Base-by-base conservation (phyloP, 2,113 vertebrate species). In the Drymodes brunneopygia region DNA sequence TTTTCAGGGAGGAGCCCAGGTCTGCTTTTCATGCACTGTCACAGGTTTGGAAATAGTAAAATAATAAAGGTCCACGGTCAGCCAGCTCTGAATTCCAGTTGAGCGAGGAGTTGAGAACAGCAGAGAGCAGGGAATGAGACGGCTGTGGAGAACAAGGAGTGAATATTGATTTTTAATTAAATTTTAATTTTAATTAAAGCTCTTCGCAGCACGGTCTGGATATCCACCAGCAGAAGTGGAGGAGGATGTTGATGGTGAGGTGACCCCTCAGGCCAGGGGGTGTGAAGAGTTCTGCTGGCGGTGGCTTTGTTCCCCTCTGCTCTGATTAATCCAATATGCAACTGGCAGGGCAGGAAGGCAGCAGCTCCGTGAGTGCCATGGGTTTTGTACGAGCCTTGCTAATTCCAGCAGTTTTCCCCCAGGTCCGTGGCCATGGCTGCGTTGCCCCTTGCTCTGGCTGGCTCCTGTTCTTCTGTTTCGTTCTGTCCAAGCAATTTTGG, bases 291-390 rank as follows among this genome's bases (percentile, higher is more conserved):
- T 38, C 61, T 47, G 57, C 27, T 9, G 79, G 27, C 0, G 1
- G 22, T 36, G 58, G 33, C 54, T 79, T 45, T 25, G 33, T 14
- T 44, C 27, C 6, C 2, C 28, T 54, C 44, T 3, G 13, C 61
- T 80, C 50, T 6, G 8, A 36, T 9, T 0, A 5, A 69, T 66
- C 40, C 7, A 4, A 27, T 2, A 3, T 0, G 0, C 36, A 57
- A 1, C n/a, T 33, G 66, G 23, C 3, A 31, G 54, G 51, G 36
- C 64, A 86, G 47, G 83, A 56, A 70, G 44, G 72, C 31, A 48
- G 61, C 65, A 66, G 7, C 17, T 67, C 51, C 67, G 15, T 0
- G 1, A 56, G 36, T 8, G 15, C 31, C 7, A 6, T 2, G 45
- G 17, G 25, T 78, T 94, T 86, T 75, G 24, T 16, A 5, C 0